These are phyloP conservation scores for Dryomyza anilis DNA, from an alignment of 2,888 invertebrate species.

Conservation along the genomic window DNA sequence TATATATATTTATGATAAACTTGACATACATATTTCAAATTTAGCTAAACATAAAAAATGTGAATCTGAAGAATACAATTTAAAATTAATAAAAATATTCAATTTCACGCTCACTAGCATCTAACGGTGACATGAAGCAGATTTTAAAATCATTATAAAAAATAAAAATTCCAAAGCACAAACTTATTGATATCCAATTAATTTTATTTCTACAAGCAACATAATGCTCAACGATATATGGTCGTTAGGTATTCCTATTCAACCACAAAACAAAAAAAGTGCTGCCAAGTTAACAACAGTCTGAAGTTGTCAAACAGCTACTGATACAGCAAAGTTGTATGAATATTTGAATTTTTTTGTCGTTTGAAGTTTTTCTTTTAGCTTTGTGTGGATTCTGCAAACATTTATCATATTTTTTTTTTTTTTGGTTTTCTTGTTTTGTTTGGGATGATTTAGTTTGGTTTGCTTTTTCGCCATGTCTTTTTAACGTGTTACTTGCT, in stretches of 20 bases:
- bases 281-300: background rate
- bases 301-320: background rate
- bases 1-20: no score
- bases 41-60: no score
- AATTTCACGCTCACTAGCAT: no score
- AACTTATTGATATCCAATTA: background rate
- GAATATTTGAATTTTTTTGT: background rate
- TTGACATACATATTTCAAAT: no score
- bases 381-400: background rate
- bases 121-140: no score
- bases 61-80: no score
- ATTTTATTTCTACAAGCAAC: background rate
- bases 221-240: background rate
- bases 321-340: no score
- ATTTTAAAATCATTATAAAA: no score
- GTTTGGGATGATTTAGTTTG: background rate
- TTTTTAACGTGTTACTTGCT: no score
- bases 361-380: background rate
- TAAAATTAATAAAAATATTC: no score
- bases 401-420: constrained; percentile 8
- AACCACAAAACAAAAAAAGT: no score
- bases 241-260: background rate
- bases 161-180: no score
- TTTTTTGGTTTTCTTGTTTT: background rate
- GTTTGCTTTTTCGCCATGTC: background rate